Evolutionary conservation across 2,888 invertebrate species (phyloP).

Genomic region (Folsomia candida): DNA sequence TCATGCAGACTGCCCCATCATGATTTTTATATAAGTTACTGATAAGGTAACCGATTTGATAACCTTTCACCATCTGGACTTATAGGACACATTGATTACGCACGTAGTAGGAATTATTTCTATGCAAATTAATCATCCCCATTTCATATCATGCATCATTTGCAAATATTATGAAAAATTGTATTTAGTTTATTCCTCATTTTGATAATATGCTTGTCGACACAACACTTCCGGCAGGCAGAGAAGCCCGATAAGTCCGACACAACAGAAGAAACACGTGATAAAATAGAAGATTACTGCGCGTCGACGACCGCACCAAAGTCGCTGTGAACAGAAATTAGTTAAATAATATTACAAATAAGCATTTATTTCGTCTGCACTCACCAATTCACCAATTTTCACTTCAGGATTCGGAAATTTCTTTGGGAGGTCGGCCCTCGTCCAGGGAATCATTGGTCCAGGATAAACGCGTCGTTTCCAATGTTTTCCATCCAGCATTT

Average conservation of each 20-base stretch:
- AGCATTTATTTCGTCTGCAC: not conserved
- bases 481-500: not conserved
- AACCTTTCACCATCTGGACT: no score
- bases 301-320: conserved; percentile 18
- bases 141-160: no score
- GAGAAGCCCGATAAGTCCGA: conserved; percentile 14
- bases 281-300: conserved; percentile 17
- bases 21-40: no score
- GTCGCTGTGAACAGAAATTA: conserved; percentile 6
- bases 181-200: no score
- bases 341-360: not conserved
- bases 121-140: no score
- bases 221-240: conserved; percentile 5
- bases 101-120: no score
- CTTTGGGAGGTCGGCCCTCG: not conserved
- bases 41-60: no score
- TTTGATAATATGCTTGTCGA: not conserved
- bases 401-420: not conserved
- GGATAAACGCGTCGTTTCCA: not conserved
- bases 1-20: no score
- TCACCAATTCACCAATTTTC: not conserved
- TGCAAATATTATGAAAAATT: no score
- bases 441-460: conserved; percentile 20
- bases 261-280: conserved; percentile 8
- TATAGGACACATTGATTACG: no score